Base-by-base conservation (phyloP, 2,113 vertebrate genomes). In the Chamaea fasciata region DNA sequence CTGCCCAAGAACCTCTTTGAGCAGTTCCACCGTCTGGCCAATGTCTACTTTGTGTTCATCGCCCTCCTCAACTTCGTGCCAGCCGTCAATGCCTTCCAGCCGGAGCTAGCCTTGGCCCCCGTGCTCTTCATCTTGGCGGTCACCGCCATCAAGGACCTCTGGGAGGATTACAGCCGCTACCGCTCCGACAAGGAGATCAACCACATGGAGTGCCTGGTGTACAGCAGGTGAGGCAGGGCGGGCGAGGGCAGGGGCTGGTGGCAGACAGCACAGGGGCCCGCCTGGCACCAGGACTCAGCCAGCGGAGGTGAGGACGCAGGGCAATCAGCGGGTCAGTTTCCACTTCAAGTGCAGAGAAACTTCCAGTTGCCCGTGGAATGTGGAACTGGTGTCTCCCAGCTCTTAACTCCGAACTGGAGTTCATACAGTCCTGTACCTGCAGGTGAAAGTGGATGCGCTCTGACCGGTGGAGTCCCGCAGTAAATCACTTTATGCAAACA, bases 1-100 rank as follows among this genome's bases (percentile, higher is more conserved):
- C 97, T 99, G 95, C 99, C 99, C 82, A 99, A 99, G 97, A 99
- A 99, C 95, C 99, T 99, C 26, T 99, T 99, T 15, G 99, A 99
- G 89, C 99, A 99, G 98, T 99, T 99, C 94, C 99, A 99, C 88
- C 98, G 99, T 55, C 98, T 99, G 85, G 99, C 99, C 94, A 99
- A 99, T 30, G 99, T 99, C 44, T 99, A 99, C 98, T 99, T 99
- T 24, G 99, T 99, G 26, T 98, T 99, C 96, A 99, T 99, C 60
- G 99, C 99, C 1, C 96, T 99, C 94, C 98, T 99, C 37, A 99
- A 99, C 97, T 99, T 99, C 30, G 98, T 99, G 62, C 99, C 99
- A 0, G 98, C 99, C 4, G 98, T 99, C 89, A 99, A 98, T 24
- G 99, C 99, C 22, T 99, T 99, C 95, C 99, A 99, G 94, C 99